phyloP scores from a whole-genome alignment of 2,113 vertebrate species.

The Hippolais icterina region DNA sequence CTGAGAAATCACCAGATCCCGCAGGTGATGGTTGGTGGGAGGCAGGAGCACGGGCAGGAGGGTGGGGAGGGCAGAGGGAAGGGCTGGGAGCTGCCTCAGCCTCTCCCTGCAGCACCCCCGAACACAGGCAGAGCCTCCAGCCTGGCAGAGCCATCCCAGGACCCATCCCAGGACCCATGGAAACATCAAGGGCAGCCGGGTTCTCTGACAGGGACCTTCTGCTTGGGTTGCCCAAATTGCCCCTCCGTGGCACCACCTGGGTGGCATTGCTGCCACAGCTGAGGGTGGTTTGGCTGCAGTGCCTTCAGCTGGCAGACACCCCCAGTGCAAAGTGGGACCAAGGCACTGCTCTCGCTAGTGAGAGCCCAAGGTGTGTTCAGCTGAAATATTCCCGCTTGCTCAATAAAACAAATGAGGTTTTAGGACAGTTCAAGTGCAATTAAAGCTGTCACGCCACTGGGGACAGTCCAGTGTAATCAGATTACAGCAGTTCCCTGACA shows the following conservation, averaged over 20 bases:
- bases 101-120: background rate
- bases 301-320: background rate
- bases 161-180: background rate
- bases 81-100: background rate
- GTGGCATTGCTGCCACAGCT: rapidly evolving
- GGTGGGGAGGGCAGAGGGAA: background rate
- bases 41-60: rapidly evolving
- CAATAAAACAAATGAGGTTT: background rate
- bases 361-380: background rate
- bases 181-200: rapidly evolving
- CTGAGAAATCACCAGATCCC: background rate
- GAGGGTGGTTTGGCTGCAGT: background rate
- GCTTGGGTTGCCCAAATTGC: too few relatives aligned
- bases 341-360: background rate
- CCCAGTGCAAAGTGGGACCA: background rate
- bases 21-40: rapidly evolving
- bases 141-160: background rate
- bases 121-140: rapidly evolving
- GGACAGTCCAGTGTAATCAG: background rate
- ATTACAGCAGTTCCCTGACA: background rate
- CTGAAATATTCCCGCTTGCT: background rate
- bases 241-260: rapidly evolving
- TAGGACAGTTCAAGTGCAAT: background rate
- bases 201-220: background rate
- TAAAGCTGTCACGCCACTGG: background rate